Base-by-base conservation (phyloP, 2,113 vertebrate genomes). In the Thamnophis sirtalis region DNA sequence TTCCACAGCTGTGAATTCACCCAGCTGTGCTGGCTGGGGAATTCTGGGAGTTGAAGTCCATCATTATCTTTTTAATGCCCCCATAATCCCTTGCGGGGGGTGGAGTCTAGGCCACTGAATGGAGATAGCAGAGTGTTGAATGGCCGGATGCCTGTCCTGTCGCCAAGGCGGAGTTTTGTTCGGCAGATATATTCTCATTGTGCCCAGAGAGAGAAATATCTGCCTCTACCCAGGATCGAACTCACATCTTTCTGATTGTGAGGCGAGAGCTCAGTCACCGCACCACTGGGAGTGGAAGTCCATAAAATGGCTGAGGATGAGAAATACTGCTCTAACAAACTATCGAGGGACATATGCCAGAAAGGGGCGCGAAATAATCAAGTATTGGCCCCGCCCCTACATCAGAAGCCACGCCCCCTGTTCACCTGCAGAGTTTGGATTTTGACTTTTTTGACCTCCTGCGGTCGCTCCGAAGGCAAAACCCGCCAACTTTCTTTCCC, bases 401-500 rank as follows among this genome's bases (percentile, higher is more conserved):
- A 2, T 15, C 0, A 0, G 6, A 80, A 80, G 15, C n/a, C n/a
- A 80, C 15, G 2, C n/a, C n/a, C n/a, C n/a, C 19, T 38, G n/a
- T 80, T 80, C 17, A 38, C 5, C 33, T 17, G 5, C 13, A 0
- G 13, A 33, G 5, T 73, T 73, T 73, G 13, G n/a, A 73, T 80
- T 80, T 80, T 80, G 15, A 19, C 68, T 9, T 68, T 80, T 80
- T 19, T 80, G n/a, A 80, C 15, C 2, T 73, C 15, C 5, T 33
- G n/a, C 3, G 2, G 5, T 33, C 0, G 13, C 13, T 73, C 68
- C 15, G 1, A 8, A 1, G 15, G 7, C 68, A 80, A 80, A 80
- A 19, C 68, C n/a, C 15, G 3, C 5, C 5, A 0, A 19, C 9
- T 43, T 49, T 19, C 1, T 24, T n/a, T 85, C 43, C 84, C 24